Evolutionary conservation across 2,797 vertebrate species (phyloP).

Genomic region (Notolepis coatsorum): DNA sequence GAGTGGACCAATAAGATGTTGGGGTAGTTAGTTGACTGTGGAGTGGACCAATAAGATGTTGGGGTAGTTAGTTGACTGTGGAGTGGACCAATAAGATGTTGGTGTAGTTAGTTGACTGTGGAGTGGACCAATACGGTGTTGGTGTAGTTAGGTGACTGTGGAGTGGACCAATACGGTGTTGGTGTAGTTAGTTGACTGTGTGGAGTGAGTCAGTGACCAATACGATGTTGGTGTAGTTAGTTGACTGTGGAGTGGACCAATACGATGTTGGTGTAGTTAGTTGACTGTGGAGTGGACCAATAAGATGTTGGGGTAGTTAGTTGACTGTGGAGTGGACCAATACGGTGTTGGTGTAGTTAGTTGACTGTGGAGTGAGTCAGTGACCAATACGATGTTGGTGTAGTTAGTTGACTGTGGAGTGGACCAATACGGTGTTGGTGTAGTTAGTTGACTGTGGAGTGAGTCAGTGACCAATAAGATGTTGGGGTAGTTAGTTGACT

Average conservation of each 20-base stretch:
- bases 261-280: background rate
- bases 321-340: slow-evolving; percentile 15
- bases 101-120: background rate
- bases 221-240: background rate
- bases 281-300: slow-evolving; percentile 15
- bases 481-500: background rate
- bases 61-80: background rate
- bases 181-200: background rate
- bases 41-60: slow-evolving; percentile 14
- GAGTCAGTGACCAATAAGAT: slow-evolving; percentile 20
- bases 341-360: background rate
- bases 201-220: slow-evolving; percentile 25
- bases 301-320: background rate
- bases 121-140: slow-evolving; percentile 15
- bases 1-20: slow-evolving; percentile 14
- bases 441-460: slow-evolving; percentile 6
- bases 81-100: slow-evolving; percentile 14
- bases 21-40: background rate
- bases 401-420: slow-evolving; percentile 6
- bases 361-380: slow-evolving; percentile 27
- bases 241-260: slow-evolving; percentile 15
- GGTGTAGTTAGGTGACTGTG: background rate
- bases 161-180: slow-evolving; percentile 15
- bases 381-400: background rate
- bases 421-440: slow-evolving; percentile 10